Conservation (phyloP, 2,888 invertebrate genomes). For the Oxyteleia sp. region DNA sequence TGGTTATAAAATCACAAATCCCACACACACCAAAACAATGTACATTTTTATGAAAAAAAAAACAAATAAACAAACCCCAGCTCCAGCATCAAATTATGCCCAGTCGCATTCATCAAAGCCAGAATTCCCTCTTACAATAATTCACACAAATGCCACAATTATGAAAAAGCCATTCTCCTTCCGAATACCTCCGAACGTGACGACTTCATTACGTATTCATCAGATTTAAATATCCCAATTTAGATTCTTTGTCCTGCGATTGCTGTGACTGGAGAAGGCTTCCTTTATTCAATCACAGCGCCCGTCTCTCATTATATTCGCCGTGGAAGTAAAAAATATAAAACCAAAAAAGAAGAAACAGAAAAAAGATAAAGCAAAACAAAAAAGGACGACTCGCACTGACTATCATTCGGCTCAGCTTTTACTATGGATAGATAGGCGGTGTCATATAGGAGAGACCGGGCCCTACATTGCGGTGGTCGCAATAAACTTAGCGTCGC, state of each 20-base stretch:
- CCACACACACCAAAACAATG: too few species aligned
- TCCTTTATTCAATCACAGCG: conserved; percentile 38
- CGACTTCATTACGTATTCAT: conserved; percentile 50
- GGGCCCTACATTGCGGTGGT: conserved; percentile 80
- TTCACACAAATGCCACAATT: conserved; percentile 30
- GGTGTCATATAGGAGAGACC: conserved; percentile 73
- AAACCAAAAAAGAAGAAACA: too few species aligned
- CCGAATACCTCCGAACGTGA: conserved; percentile 12
- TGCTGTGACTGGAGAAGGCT: not conserved
- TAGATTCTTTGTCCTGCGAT: conserved; percentile 44
- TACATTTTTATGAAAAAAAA: too few species aligned
- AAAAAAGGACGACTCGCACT: conserved; percentile 31
- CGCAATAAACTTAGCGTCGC: conserved; percentile 81
- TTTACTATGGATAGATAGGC: conserved; percentile 73
- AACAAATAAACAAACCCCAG: too few species aligned
- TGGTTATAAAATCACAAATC: too few species aligned
- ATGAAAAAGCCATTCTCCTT: conserved; percentile 13
- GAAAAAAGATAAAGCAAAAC: too few species aligned
- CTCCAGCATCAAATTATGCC: conserved; percentile 5
- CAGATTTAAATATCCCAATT: conserved; percentile 54
- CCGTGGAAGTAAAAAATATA: too few species aligned
- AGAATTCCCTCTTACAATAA: conserved; percentile 15
- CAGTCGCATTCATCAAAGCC: conserved; percentile 10
- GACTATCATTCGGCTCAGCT: conserved; percentile 67
- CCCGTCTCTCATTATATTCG: conserved; percentile 42